Percentiles rank a stretch among this genome's conserved stretches.
Conservation (phyloP, 2,797 vertebrate genomes). For the Neosilurus mollespiculum region DNA sequence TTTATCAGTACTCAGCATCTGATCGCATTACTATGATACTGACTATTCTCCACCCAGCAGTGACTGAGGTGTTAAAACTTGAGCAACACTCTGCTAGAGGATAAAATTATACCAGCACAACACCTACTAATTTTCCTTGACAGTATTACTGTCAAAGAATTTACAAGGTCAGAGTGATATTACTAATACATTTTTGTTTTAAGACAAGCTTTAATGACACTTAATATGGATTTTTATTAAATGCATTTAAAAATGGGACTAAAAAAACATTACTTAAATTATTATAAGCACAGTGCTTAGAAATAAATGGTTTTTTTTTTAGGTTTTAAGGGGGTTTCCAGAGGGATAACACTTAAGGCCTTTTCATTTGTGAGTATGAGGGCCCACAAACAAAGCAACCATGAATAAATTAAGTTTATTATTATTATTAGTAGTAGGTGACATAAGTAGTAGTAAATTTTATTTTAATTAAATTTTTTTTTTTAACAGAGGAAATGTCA, state of each 20-base stretch:
- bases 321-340: neutral
- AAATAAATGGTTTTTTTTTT: too few relatives aligned
- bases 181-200: too few relatives aligned
- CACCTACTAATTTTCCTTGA: neutral
- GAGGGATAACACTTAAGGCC: too few relatives aligned
- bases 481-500: constrained; percentile 29
- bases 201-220: too few relatives aligned
- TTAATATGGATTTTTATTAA: too few relatives aligned
- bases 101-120: neutral
- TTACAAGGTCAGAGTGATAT: too few relatives aligned
- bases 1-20: neutral
- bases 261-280: too few relatives aligned
- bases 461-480: neutral
- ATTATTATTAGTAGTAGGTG: too few relatives aligned
- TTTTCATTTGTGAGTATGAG: neutral
- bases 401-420: neutral
- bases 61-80: neutral
- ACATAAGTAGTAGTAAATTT: too few relatives aligned
- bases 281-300: too few relatives aligned
- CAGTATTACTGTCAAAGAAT: neutral
- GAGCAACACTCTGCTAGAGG: neutral
- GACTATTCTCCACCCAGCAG: neutral
- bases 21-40: neutral
- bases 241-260: too few relatives aligned
- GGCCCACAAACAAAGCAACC: neutral